Base-by-base conservation (phyloP, 1,140 invertebrate genomes). In the Nephila pilipes region DNA sequence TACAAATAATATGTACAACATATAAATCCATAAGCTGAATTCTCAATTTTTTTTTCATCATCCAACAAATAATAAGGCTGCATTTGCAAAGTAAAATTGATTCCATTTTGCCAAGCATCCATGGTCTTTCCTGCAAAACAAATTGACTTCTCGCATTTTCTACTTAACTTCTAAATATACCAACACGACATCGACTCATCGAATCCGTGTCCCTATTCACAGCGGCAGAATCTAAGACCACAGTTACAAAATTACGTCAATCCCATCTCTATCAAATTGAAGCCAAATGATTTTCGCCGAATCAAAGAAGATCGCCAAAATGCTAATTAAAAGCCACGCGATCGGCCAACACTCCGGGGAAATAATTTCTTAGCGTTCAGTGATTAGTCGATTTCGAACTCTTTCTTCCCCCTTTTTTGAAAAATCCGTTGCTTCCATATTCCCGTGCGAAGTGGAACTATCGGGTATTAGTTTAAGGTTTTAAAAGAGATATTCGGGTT, bases 241-340 rank as follows among this genome's bases (percentile, higher is more conserved):
- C 63, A 32, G 29, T 75, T 75, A 75, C 69, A 75, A 36, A 75
- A 75, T 75, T 75, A 75, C 29, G 25, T 75, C 69, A 18, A 75
- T 75, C 69, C 69, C 69, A 75, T 75, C 36, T 36, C 69, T 75
- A 75, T 75, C 69, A 75, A 75, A 75, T 75, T 36, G 25, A 75
- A 36, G 32, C 81, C 81, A 83, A 83, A 83, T 57, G 46, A 83
- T 57, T 83, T 83, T 25, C 81, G 18, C 69, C 32, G 29, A 75
- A 25, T 83, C 81, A 55, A 57, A 83, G 81, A 57, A 83, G 32
- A 83, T 83, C 81, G 81, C 81, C 81, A 83, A 55, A 83, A 83
- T 57, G 81, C 54, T 83, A 83, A 83, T 83, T 83, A 83, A 83
- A 83, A 83, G 81, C 81, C 81, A 29, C 54, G n/a, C 81, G 54